Percentiles rank a stretch among this genome's conserved stretches.
Evolutionary conservation across 2,888 invertebrate genomes (phyloP).

Genomic region (Ormyrus nitidulus): DNA sequence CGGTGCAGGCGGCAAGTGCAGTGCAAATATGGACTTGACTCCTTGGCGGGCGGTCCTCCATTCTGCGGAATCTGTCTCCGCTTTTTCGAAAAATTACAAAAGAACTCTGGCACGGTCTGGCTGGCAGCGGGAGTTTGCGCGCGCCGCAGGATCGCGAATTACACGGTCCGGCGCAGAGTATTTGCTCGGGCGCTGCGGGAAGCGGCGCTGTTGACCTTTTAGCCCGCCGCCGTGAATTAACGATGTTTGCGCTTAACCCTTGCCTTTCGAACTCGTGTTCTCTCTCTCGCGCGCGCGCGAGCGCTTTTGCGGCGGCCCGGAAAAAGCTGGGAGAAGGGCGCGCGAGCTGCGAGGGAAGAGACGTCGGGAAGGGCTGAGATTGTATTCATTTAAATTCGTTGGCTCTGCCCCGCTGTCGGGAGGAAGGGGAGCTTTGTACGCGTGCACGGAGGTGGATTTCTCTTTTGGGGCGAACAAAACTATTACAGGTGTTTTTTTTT

Average conservation of each 20-base stretch:
- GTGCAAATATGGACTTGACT: slow-evolving; percentile 24
- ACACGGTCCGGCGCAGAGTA: slow-evolving; percentile 72
- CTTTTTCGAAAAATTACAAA: background rate
- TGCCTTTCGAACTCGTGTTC: slow-evolving; percentile 54
- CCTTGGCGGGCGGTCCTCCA: background rate
- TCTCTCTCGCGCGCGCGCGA: slow-evolving; percentile 5
- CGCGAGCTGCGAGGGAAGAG: background rate
- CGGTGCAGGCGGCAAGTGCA: slow-evolving; percentile 10
- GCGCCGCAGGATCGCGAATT: slow-evolving; percentile 61
- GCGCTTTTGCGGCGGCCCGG: slow-evolving; percentile 24
- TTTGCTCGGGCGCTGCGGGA: slow-evolving; percentile 65
- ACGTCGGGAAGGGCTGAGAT: background rate
- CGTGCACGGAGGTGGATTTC: too few species aligned
- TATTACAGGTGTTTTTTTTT: too few species aligned
- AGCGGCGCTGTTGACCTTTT: slow-evolving; percentile 73
- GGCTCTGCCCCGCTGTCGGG: too few species aligned
- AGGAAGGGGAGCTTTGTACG: too few species aligned
- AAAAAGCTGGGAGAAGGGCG: slow-evolving; percentile 26
- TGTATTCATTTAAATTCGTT: slow-evolving; percentile 25
- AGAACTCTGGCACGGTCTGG: background rate
- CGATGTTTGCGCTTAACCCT: slow-evolving; percentile 73
- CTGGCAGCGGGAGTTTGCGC: background rate
- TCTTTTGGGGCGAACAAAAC: too few species aligned
- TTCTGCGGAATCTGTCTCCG: background rate
- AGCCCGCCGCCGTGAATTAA: slow-evolving; percentile 73